Evolutionary conservation across 2,797 vertebrate genomes (phyloP), one percentile per base, ranked within the genome.

Genomic region (Enteromius thamalakanensis): DNA sequence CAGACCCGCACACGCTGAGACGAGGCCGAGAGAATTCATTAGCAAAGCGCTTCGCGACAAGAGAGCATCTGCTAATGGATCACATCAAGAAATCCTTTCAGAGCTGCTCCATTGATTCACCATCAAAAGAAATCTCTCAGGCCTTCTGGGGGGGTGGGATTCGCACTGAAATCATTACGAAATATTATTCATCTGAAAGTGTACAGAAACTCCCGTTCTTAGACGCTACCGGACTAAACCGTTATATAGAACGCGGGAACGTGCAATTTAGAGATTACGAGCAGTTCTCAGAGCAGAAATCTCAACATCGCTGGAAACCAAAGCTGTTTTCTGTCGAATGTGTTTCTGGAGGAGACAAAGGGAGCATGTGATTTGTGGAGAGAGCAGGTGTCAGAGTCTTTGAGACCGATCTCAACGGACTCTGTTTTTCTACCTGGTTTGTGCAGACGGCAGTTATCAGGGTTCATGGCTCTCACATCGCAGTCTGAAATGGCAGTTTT

Each of bases 1-100:
- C 29, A 67, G 45, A 55, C 17, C 42, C 71, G 26, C 71, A 45
- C 79, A 80, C 42, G 51, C 58, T 37, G 71, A 85, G 10, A 68
- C 0, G 2, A 87, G 75, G 80, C 79, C 72, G 64, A 51, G 75
- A 79, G 68, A 78, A 49, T 65, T 86, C 71, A 86, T 81, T 71
- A 77, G 34, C 64, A 23, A 65, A 77, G 53, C 67, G 64, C 64
- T 29, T 32, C 10, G 10, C 12, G 32, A 74, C 37, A 60, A 69
- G 70, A 80, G 49, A 76, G 58, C 23, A 64, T 82, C 76, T 65
- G 67, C 74, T 82, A 82, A 85, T 82, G 75, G 68, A 82, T 29
- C 79, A 82, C 67, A 85, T 82, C 75, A 72, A 42, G 55, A 85
- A 53, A 32, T 81, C 65, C 84, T 81, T 77, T 82, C 80, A 78